Percentiles rank a stretch among this genome's conserved stretches.
These are phyloP conservation scores for human (Homo sapiens) DNA, from an alignment of 2,113 vertebrate genomes.

Conservation along the genomic window GRCh38 chr2:224084501-224085000, in stretches of 20 bases:
- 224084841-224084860: background rate
- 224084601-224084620: background rate
- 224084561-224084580: background rate
- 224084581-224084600: background rate
- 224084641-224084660: background rate
- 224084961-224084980: background rate
- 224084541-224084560: background rate
- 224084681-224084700: background rate
- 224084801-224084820: background rate
- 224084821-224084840: background rate
- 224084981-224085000: background rate
- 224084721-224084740: background rate
- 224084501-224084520: background rate
- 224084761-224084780: background rate
- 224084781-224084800: background rate
- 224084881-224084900: background rate
- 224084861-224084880: no score
- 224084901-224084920: conserved; percentile 5
- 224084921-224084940: background rate
- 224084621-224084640: background rate
- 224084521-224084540: background rate
- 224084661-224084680: background rate
- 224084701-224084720: background rate
- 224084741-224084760: background rate
- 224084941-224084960: background rate